Evolutionary conservation across 2,797 vertebrate species (phyloP).

Genomic region (Babyrousa celebensis): DNA sequence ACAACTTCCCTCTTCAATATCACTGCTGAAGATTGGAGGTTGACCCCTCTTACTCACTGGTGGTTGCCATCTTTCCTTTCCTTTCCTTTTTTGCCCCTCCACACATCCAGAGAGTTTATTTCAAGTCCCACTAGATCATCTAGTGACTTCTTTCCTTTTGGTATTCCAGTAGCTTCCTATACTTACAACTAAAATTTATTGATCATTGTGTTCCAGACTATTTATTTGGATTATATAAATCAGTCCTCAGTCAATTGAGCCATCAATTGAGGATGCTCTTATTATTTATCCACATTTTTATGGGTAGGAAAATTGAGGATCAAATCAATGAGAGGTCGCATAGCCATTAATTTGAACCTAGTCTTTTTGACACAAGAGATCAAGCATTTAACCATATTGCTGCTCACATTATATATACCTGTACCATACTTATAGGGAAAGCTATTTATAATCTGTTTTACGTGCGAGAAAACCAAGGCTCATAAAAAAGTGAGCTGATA

Average conservation of each 20-base stretch:
- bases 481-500: conserved; percentile 30
- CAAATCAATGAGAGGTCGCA: conserved; percentile 29
- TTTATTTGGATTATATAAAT: conserved; percentile 26
- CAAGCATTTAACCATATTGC: conserved; percentile 2
- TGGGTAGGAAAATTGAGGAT: neutral
- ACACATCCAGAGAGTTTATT: neutral
- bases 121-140: neutral
- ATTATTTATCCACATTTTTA: conserved; percentile 34
- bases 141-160: conserved; percentile 59
- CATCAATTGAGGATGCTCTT: neutral
- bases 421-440: neutral
- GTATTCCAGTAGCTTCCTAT: neutral
- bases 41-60: neutral
- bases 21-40: neutral
- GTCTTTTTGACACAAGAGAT: neutral
- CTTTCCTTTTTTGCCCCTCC: neutral
- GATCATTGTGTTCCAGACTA: neutral
- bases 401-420: neutral
- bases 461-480: neutral
- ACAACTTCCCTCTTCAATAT: neutral
- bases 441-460: neutral
- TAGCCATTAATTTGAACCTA: neutral
- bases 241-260: neutral
- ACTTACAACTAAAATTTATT: conserved; percentile 9
- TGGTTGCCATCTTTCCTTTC: neutral